A percentile compares a stretch with the other conserved stretches of the same genome.
Evolutionary conservation across 1,140 invertebrate genomes (phyloP).

Genomic region (Nasonia vitripennis): DNA sequence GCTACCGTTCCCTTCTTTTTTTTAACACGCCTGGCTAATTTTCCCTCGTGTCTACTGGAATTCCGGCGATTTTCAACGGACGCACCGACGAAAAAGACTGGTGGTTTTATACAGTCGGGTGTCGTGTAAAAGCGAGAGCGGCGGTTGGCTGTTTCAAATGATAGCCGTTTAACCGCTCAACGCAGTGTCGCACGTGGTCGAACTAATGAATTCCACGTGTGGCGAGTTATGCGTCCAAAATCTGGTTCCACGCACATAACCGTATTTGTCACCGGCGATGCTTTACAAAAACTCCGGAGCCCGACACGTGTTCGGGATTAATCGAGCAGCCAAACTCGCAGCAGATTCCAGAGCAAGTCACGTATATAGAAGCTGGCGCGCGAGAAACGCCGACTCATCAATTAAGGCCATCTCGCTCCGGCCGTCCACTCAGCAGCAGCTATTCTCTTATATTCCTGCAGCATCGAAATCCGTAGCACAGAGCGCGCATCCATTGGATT

Average conservation of each 20-base stretch:
- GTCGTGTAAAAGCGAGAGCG: too few relatives aligned
- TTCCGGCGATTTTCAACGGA: neutral
- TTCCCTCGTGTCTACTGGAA: neutral
- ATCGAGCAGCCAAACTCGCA: too few relatives aligned
- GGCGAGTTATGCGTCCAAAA: too few relatives aligned
- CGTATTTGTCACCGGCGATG: too few relatives aligned
- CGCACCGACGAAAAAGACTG: neutral
- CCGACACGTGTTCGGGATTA: too few relatives aligned
- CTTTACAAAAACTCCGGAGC: too few relatives aligned
- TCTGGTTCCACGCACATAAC: too few relatives aligned
- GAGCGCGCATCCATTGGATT: neutral
- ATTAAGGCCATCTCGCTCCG: too few relatives aligned
- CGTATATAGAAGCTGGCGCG: neutral
- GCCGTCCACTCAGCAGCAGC: neutral
- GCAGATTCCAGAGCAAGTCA: neutral
- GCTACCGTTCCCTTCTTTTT: neutral
- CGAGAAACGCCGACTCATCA: neutral
- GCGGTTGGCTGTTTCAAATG: neutral
- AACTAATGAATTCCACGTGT: too few relatives aligned
- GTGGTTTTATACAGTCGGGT: neutral
- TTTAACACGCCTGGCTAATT: slow-evolving; percentile 12
- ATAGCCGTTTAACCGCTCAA: neutral
- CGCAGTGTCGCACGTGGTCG: too few relatives aligned
- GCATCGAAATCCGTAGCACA: neutral
- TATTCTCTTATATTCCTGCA: neutral